These are phyloP conservation scores for Diogma glabrata DNA, from an alignment of 2,888 invertebrate species.

Conservation along the genomic window DNA sequence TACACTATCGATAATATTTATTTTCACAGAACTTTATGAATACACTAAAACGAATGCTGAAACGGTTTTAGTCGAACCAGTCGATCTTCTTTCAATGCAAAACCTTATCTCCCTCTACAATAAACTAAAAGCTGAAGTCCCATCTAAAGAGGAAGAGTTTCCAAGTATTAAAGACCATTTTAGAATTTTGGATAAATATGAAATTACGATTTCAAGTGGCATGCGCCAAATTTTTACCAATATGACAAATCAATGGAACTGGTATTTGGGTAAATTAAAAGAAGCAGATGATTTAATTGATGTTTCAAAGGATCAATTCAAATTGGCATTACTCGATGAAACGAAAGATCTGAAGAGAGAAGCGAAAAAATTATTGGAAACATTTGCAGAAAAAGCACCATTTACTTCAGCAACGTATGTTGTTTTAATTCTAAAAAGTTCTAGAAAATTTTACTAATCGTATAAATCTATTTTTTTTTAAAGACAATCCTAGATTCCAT, in stretches of 20 bases:
- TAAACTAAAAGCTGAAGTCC: slow-evolving; percentile 50
- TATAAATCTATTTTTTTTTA: no score
- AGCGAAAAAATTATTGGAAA: slow-evolving; percentile 52
- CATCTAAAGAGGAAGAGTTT: slow-evolving; percentile 55
- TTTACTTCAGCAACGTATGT: slow-evolving; percentile 43
- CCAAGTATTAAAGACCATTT: slow-evolving; percentile 66
- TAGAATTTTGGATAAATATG: slow-evolving; percentile 61
- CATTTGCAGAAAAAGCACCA: slow-evolving; percentile 59
- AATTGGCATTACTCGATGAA: slow-evolving; percentile 54
- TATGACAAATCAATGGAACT: slow-evolving; percentile 44
- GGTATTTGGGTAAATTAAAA: slow-evolving; percentile 54
- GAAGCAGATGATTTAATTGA: slow-evolving; percentile 64
- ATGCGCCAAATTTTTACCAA: slow-evolving; percentile 24
- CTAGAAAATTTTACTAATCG: no score
- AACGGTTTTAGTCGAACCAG: slow-evolving; percentile 52
- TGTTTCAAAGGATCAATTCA: slow-evolving; percentile 60
- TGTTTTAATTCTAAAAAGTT: neutral
- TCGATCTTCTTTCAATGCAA: slow-evolving; percentile 60
- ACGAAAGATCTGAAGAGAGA: slow-evolving; percentile 61
- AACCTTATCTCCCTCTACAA: slow-evolving; percentile 55
- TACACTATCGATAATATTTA: no score
- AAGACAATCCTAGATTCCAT: no score
- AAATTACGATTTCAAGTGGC: slow-evolving; percentile 46
- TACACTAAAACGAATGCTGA: slow-evolving; percentile 46
- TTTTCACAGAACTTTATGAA: slow-evolving; percentile 40